Evolutionary conservation across 2,888 invertebrate species (phyloP).

Genomic region (Cheilosia impressa): DNA sequence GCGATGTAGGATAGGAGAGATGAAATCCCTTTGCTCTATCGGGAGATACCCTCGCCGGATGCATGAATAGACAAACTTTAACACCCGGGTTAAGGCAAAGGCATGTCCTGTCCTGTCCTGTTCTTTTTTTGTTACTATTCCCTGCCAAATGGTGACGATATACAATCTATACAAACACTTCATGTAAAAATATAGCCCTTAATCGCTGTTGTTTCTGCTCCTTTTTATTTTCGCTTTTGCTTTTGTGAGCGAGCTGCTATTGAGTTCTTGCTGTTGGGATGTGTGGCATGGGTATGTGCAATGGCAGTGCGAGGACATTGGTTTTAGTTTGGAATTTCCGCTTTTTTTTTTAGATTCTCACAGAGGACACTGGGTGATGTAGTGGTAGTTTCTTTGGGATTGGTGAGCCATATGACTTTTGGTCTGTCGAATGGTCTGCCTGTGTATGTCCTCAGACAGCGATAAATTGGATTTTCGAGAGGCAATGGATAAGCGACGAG

Average conservation of each 20-base stretch:
- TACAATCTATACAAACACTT: slow-evolving; percentile 64
- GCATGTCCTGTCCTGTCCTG: slow-evolving; percentile 40
- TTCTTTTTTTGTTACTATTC: slow-evolving; percentile 32
- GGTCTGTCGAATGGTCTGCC: slow-evolving; percentile 54
- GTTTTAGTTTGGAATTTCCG: slow-evolving; percentile 13
- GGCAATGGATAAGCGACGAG: slow-evolving; percentile 72
- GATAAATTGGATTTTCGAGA: slow-evolving; percentile 70
- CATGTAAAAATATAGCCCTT: slow-evolving; percentile 70
- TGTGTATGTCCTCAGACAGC: slow-evolving; percentile 63
- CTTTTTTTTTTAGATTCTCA: slow-evolving; percentile 2
- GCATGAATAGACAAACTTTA: slow-evolving; percentile 68
- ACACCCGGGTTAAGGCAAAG: slow-evolving; percentile 63
- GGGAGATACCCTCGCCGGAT: slow-evolving; percentile 20
- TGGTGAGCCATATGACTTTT: slow-evolving; percentile 61
- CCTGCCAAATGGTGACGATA: slow-evolving; percentile 45
- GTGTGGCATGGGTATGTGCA: not conserved
- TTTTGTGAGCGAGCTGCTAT: slow-evolving; percentile 55
- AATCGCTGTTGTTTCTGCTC: slow-evolving; percentile 62
- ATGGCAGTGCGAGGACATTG: slow-evolving; percentile 21
- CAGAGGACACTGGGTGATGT: slow-evolving; percentile 6
- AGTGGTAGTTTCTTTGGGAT: slow-evolving; percentile 31
- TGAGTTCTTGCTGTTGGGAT: slow-evolving; percentile 42
- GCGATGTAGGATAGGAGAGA: slow-evolving; percentile 5
- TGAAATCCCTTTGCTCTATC: slow-evolving; percentile 45
- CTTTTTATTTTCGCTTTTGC: slow-evolving; percentile 53